These are phyloP conservation scores for Piprites chloris DNA, from an alignment of 2,113 vertebrate species.

Conservation along the genomic window DNA sequence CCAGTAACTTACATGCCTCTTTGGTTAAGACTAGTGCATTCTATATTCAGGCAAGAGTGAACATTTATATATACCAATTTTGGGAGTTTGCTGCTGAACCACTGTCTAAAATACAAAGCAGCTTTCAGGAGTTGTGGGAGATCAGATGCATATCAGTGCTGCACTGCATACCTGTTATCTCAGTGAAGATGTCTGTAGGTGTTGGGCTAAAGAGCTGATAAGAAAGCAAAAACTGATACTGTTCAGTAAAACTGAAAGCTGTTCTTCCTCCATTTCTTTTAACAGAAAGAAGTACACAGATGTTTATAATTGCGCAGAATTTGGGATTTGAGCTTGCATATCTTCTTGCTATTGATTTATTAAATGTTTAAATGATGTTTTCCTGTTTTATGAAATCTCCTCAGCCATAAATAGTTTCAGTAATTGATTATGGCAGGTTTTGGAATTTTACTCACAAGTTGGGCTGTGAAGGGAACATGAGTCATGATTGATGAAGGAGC, in stretches of 20 bases:
- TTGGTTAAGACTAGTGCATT: neutral
- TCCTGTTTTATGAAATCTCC: neutral
- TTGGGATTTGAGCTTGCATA: neutral
- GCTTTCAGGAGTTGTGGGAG: neutral
- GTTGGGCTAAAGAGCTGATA: neutral
- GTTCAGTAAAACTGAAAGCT: neutral
- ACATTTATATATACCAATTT: neutral
- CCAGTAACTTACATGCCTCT: neutral
- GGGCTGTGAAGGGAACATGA: neutral
- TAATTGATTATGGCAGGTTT: neutral
- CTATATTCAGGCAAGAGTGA: neutral
- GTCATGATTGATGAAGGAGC: neutral
- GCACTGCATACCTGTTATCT: neutral
- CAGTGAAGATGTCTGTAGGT: neutral
- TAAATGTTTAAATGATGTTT: neutral
- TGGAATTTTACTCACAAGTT: neutral
- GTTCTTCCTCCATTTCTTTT: neutral
- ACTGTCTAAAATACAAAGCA: neutral
- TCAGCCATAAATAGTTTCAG: neutral
- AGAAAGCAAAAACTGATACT: neutral
- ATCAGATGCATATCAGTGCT: fast-evolving
- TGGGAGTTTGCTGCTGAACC: neutral
- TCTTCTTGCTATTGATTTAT: neutral
- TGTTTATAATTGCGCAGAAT: neutral
- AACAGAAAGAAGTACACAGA: neutral